Base-by-base conservation (phyloP, 2,888 invertebrate genomes). In the Trissoscelio sp. region DNA sequence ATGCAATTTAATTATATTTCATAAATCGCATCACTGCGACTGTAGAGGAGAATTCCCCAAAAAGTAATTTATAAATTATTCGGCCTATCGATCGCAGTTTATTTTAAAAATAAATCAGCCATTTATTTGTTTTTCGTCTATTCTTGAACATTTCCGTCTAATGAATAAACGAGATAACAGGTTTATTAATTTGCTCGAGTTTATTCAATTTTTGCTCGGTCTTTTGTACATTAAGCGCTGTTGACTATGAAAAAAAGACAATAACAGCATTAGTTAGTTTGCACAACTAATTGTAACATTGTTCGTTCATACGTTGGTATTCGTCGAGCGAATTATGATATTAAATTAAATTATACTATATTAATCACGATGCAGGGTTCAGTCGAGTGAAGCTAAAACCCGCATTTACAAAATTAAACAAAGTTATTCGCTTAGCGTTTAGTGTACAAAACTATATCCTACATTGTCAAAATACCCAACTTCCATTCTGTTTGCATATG, bases 371-470 rank as follows among this genome's bases (percentile, higher is more conserved):
- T 12, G n/a, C 6, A 12, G 1, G 39, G 34, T 2, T 14, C 6
- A 39, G n/a, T 12, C 39, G 9, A 34, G 34, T 12, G 39, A 39
- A 39, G n/a, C 39, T 39, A 39, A 39, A 39, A 24, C 48, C 24
- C n/a, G 3, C 24, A 22, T 24, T 22, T 22, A 11, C 12, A 24
- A 22, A 48, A 24, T 12, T 22, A 48, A 20, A 20, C 12, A 20
- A 46, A 46, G 46, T 46, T 46, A 46, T 48, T 5, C 28, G 12
- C 22, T 24, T 4, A n/a, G 24, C 11, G 48, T 48, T 48, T 48
- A 12, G 16, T 16, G 20, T 31, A 31, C 53, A 31, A 31, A 53
- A 53, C 53, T 31, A 16, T 16, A 7, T n/a, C n/a, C 9, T 55
- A 11, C 9, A 12, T 34, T 55, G 34, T 55, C 55, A 18, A 55